Evolutionary conservation across 2,113 vertebrate species (phyloP), one percentile per base, ranked within the genome.

Genomic region (Ptyas mucosa): DNA sequence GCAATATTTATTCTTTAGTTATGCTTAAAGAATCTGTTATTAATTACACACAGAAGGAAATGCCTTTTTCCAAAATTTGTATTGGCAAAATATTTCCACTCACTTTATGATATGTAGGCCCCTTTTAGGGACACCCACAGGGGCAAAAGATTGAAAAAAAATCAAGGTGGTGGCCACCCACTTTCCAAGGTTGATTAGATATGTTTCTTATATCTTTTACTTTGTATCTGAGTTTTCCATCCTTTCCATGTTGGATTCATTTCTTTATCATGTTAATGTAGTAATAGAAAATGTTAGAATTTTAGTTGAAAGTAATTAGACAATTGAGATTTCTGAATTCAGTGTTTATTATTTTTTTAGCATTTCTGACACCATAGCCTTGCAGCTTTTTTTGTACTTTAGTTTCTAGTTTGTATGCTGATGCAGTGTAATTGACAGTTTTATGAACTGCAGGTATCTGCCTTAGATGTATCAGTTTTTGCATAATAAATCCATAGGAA

Each of bases 1-100:
- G 3, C 15, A 91, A 95, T 54, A 97, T 97, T 96, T 95, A 93
- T 94, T 95, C 91, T 94, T 64, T 89, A 96, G 93, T 92, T 55
- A 49, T 90, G 49, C 86, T 91, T 94, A 69, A 90, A 96, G 87
- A 87, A 92, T 96, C 94, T 94, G 92, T 96, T 96, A 90, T n/a
- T 92, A 92, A n/a, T 85, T 91, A 92, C 91, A 89, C 92, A 89
- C 92, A 95, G 91, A 96, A 94, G 90, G 93, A 92, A 91, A 96
- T 96, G 95, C 92, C 43, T 46, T 94, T 93, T 34, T 54, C 91
- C 93, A 94, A 96, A 91, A 89, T 93, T 52, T 53, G 8, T 29
- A n/a, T 34, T 34, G 18, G 51, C 34, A 43, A 53, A 53, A n/a
- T 88, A 11, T 53, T 88, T 81, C 75, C 75, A 91, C 95, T 95